A percentile compares a stretch with the other conserved stretches of the same genome.
Evolutionary conservation across 2,113 vertebrate genomes (phyloP).

Genomic region (Periophthalmus modestus): DNA sequence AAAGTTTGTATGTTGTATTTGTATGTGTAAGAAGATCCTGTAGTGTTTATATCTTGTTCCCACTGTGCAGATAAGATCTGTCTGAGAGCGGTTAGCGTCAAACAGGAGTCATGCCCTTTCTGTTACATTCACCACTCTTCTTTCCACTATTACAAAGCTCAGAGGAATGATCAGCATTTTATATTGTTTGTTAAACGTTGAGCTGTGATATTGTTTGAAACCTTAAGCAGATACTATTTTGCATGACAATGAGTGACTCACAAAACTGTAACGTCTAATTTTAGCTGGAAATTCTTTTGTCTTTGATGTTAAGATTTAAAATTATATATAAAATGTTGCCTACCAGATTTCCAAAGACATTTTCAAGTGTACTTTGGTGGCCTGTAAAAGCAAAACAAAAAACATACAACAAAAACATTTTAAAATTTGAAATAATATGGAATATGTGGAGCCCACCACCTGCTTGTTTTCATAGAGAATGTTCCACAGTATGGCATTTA

Average conservation of each 20-base stretch:
- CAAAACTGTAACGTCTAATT: slow-evolving; percentile 6
- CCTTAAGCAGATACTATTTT: neutral
- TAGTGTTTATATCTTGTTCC: neutral
- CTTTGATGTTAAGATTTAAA: neutral
- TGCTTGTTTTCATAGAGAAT: too few relatives aligned
- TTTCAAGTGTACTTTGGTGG: slow-evolving; percentile 89
- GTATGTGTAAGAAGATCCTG: neutral
- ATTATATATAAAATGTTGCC: slow-evolving; percentile 47
- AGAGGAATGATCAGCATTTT: neutral
- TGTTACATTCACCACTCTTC: neutral
- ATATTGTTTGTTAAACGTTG: neutral
- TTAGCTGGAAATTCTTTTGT: slow-evolving; percentile 9
- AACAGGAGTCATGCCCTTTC: neutral
- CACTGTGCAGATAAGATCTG: neutral
- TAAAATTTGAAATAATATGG: neutral
- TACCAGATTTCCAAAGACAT: slow-evolving; percentile 93
- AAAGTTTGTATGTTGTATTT: neutral
- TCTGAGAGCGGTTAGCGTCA: slow-evolving; percentile 3
- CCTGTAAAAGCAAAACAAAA: slow-evolving; percentile 74
- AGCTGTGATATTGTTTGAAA: neutral
- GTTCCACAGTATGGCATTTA: too few relatives aligned
- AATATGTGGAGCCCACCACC: too few relatives aligned
- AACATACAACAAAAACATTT: neutral
- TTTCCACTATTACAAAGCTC: slow-evolving; percentile 2
- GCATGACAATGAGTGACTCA: neutral